Base-by-base conservation (phyloP, 2,888 invertebrate species). In the Plebejus argus region DNA sequence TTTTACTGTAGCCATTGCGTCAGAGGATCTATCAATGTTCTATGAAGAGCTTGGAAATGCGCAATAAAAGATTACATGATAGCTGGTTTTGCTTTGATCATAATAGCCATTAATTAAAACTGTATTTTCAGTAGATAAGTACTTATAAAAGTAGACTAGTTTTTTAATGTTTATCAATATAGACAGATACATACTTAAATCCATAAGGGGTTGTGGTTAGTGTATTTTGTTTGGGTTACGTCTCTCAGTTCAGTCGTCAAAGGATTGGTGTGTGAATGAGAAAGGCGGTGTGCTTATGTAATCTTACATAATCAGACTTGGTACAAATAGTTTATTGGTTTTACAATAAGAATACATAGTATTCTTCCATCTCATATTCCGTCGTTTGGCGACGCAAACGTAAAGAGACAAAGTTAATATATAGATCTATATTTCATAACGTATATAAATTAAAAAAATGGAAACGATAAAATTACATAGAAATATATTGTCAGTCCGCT, bases 401-500 rank as follows among this genome's bases (percentile, higher is more conserved):
- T 49, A 74, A 72, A 72, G 72, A 74, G 53, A 74, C 74, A 49
- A 45, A 53, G 74, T 49, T 33, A 53, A 28, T 74, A 74, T 74
- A 74, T 74, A 74, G 49, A 49, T 74, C 74, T 74, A 74, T 74
- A 74, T 74, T 74, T 91, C 90, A 91, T 91, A 90, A 90, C 88
- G 90, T n/a, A 2, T 91, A 92, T 93, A 92, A 92, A 90, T 91
- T 85, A 92, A 53, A 89, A 92, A 93, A 93, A 93, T 93, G 93
- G 93, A 94, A 94, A 92, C 89, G 91, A 93, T 93, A 92, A 91
- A 72, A 91, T 93, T 93, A 88, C 86, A 89, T 89, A 91, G 87
- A 90, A 87, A 90, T 88, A 90, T 88, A 89, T 90, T 91, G 91
- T 91, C 90, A 85, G 56, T 74, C 49, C 77, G 72, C 39, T 49